phyloP scores from a whole-genome alignment of 2,113 vertebrate species.

The Eretmochelys imbricata region DNA sequence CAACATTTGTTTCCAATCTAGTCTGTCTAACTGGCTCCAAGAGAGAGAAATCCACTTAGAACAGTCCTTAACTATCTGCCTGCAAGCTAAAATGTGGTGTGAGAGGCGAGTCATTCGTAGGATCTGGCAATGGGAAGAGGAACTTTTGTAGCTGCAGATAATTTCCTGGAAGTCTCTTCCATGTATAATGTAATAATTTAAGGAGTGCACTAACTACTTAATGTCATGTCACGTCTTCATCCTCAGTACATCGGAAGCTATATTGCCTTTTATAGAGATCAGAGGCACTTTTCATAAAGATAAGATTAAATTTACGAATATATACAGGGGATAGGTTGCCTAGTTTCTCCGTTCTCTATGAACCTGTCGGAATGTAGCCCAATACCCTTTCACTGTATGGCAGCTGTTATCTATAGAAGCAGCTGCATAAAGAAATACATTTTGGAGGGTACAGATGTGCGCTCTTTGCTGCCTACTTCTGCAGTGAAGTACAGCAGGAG shows the following conservation, averaged over 20 bases:
- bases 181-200: constrained; percentile 64
- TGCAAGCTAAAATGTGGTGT: constrained; percentile 37
- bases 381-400: not conserved
- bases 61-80: constrained; percentile 44
- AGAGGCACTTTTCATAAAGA: not conserved
- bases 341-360: not conserved
- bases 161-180: constrained; percentile 60
- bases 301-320: not conserved
- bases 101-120: constrained; percentile 56
- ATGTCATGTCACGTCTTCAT: constrained; percentile 57
- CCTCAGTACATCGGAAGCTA: constrained; percentile 20
- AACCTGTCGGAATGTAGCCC: not conserved
- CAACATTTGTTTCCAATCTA: not conserved
- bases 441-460: not conserved
- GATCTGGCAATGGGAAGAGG: constrained; percentile 30
- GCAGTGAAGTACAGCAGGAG: not conserved
- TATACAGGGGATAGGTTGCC: not conserved
- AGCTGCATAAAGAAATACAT: not conserved
- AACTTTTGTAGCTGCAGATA: constrained; percentile 59
- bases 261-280: not conserved
- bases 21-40: not conserved
- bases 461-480: not conserved
- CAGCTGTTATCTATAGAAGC: not conserved
- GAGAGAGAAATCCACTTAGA: not conserved
- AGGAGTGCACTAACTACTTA: constrained; percentile 56